Evolutionary conservation across 2,113 vertebrate genomes (phyloP).

Genomic region (Lipotes vexillifer): DNA sequence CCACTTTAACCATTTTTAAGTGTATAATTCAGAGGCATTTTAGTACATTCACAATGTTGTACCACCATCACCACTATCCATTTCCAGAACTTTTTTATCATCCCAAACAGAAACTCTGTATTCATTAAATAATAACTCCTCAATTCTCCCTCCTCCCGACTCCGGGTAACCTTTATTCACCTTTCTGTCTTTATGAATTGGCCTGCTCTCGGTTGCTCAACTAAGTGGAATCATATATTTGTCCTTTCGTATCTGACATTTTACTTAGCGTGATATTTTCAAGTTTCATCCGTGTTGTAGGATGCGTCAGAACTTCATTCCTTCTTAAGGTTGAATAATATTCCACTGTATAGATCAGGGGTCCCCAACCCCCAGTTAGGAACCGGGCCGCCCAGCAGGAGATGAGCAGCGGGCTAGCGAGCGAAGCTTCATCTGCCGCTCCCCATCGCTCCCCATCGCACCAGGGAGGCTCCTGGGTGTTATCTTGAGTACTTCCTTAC

Average conservation of each 20-base stretch:
- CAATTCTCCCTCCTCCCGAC: background rate
- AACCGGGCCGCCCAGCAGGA: too few relatives aligned
- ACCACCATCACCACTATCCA: background rate
- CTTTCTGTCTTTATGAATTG: background rate
- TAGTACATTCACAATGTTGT: background rate
- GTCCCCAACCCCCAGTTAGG: too few relatives aligned
- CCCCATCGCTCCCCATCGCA: too few relatives aligned
- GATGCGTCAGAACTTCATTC: background rate
- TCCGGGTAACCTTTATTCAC: background rate
- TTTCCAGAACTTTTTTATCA: background rate
- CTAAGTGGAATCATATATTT: background rate
- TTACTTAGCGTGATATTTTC: background rate
- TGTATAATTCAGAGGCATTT: background rate
- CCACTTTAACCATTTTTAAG: background rate
- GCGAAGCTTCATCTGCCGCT: too few relatives aligned
- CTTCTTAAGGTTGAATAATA: background rate
- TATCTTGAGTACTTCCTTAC: background rate
- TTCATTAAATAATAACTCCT: background rate
- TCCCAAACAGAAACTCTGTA: background rate
- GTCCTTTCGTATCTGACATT: background rate
- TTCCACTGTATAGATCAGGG: background rate
- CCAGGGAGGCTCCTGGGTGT: background rate
- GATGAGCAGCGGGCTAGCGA: too few relatives aligned
- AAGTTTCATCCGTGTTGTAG: background rate
- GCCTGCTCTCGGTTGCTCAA: background rate